These are phyloP conservation scores for Micromesistius poutassou DNA, from an alignment of 2,797 vertebrate genomes.

Conservation along the genomic window DNA sequence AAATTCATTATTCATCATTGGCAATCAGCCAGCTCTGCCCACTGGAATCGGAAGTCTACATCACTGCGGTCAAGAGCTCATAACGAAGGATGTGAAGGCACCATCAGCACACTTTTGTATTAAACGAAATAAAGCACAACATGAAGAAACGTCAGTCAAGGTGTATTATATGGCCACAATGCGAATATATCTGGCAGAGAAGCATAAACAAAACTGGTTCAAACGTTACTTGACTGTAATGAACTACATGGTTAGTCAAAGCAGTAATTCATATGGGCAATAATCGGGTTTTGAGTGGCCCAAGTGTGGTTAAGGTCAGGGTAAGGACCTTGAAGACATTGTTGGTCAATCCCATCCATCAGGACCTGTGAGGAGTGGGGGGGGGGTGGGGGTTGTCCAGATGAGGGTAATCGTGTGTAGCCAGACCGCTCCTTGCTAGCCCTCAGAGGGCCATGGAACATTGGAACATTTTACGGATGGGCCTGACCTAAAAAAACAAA, in stretches of 20 bases:
- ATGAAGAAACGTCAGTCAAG: too few relatives aligned
- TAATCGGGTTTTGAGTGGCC: not conserved
- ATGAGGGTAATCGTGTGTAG: not conserved
- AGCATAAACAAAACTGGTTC: not conserved
- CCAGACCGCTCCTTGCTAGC: too few relatives aligned
- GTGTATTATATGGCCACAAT: not conserved
- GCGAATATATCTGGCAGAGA: not conserved
- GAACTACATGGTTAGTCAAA: too few relatives aligned
- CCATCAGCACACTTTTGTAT: slow-evolving; percentile 4
- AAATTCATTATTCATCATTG: slow-evolving; percentile 62
- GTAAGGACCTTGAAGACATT: not conserved
- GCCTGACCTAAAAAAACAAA: too few relatives aligned
- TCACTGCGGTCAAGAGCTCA: slow-evolving; percentile 20
- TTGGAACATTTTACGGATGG: too few relatives aligned
- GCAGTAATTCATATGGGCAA: not conserved
- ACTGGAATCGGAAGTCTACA: slow-evolving; percentile 36
- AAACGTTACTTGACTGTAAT: not conserved
- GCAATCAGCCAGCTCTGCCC: slow-evolving; percentile 49
- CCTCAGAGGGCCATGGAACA: too few relatives aligned
- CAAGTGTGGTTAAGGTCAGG: not conserved
- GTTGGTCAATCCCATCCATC: not conserved
- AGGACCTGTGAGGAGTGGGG: not conserved
- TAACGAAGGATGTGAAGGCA: slow-evolving; percentile 17
- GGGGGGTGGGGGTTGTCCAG: not conserved
- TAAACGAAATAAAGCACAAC: not conserved